These are phyloP conservation scores for Diachrysia chrysitis DNA, from an alignment of 2,888 invertebrate species.

Conservation along the genomic window DNA sequence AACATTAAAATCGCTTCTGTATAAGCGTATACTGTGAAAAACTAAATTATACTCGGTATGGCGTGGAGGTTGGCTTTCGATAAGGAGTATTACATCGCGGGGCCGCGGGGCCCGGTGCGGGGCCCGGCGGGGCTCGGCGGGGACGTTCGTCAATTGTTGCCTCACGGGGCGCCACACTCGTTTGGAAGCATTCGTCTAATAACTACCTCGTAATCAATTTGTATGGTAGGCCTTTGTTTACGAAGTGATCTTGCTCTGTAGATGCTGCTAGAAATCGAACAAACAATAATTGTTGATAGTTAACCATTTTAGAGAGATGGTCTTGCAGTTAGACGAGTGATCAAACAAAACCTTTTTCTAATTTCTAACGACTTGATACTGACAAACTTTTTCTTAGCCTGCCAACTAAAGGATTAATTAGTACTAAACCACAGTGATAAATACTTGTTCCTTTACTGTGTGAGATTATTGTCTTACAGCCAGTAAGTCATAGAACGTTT, in stretches of 20 bases:
- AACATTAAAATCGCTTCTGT: conserved; percentile 17
- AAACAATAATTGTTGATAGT: neutral
- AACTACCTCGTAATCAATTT: conserved; percentile 51
- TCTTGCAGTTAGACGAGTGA: neutral
- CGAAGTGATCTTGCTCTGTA: neutral
- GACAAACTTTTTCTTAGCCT: too few relatives aligned
- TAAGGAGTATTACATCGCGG: conserved; percentile 55
- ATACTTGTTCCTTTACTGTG: neutral
- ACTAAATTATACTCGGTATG: conserved; percentile 56
- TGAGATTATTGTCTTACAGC: neutral
- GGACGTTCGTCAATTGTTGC: conserved; percentile 53
- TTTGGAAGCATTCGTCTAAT: conserved; percentile 50
- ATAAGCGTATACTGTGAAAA: conserved; percentile 55
- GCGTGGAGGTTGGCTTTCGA: conserved; percentile 55
- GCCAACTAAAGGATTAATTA: neutral
- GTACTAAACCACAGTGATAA: neutral
- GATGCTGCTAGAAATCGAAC: neutral
- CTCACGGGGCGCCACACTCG: conserved; percentile 51
- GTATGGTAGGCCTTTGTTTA: conserved; percentile 18
- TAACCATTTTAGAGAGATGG: neutral
- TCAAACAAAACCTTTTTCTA: too few relatives aligned
- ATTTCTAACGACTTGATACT: too few relatives aligned
- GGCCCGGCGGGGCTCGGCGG: conserved; percentile 35
- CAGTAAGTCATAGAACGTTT: neutral
- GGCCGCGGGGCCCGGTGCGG: conserved; percentile 21